phyloP scores from a whole-genome alignment of 1,140 invertebrate genomes.

The Dendroctonus ponderosae region DNA sequence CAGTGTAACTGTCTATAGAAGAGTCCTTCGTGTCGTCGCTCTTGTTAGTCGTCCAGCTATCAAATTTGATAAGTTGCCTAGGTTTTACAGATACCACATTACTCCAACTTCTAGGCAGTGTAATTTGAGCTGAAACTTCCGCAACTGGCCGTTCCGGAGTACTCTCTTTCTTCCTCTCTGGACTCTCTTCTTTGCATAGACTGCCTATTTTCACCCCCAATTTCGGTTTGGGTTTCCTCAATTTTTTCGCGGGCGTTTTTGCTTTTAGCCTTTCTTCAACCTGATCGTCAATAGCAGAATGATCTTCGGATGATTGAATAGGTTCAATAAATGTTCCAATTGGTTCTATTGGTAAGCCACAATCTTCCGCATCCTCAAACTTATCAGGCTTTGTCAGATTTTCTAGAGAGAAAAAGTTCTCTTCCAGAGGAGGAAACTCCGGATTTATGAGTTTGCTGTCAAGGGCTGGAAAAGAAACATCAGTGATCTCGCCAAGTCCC shows the following conservation, averaged over 20 bases:
- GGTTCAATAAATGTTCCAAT: background rate
- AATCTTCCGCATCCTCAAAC: constrained; percentile 40
- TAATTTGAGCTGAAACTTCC: constrained; percentile 19
- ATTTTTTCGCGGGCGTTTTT: constrained; percentile 34
- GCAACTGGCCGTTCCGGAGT: constrained; percentile 24
- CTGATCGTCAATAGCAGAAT: background rate
- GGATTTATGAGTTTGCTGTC: constrained; percentile 22
- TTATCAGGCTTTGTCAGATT: constrained; percentile 32
- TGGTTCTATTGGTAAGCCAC: constrained; percentile 26
- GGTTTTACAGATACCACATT: constrained; percentile 26
- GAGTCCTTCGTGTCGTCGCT: constrained; percentile 18
- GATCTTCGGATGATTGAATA: background rate
- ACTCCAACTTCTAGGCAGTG: constrained; percentile 41
- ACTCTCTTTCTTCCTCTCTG: constrained; percentile 20
- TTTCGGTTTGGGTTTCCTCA: constrained; percentile 47
- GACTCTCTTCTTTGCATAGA: constrained; percentile 31
- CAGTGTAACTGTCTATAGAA: constrained; percentile 34
- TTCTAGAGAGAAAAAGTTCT: constrained; percentile 36
- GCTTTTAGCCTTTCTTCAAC: constrained; percentile 11
- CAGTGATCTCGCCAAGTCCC: constrained; percentile 3
- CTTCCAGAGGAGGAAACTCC: constrained; percentile 34
- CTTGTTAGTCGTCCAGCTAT: constrained; percentile 23
- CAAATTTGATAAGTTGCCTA: background rate
- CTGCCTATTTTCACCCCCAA: constrained; percentile 45
- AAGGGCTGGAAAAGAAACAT: constrained; percentile 24